Conservation (phyloP, 2,888 invertebrate genomes). For the Pristionchus maxplancki region DNA sequence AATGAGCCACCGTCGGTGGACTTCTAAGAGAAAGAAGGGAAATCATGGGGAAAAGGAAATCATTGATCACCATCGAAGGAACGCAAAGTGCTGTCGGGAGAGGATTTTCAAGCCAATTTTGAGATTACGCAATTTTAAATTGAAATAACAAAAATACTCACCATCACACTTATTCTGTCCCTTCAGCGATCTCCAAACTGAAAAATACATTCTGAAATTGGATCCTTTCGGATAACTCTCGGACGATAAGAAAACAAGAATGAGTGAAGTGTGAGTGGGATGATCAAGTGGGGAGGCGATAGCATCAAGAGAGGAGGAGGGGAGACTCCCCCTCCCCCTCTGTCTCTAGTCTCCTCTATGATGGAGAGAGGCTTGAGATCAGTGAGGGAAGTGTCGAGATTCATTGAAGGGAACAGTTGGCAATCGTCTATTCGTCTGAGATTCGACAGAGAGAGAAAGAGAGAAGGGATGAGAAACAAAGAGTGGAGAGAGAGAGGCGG, state of each 20-base stretch:
- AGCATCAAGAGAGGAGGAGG: not conserved
- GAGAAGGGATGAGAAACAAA: not conserved
- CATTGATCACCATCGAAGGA: not conserved
- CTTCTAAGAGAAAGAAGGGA: not conserved
- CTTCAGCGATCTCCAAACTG: not conserved
- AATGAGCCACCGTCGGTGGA: not conserved
- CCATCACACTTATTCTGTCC: not conserved
- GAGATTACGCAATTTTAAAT: not conserved
- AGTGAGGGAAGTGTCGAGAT: not conserved
- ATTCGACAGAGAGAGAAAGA: constrained; percentile 8
- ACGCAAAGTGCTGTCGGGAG: not conserved
- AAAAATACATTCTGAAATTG: not conserved
- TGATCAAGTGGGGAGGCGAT: not conserved
- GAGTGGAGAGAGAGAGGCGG: not conserved
- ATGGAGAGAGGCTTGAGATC: not conserved
- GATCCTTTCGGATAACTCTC: not conserved
- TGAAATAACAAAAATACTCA: not conserved
- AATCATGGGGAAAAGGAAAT: not conserved
- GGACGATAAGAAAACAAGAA: constrained; percentile 14
- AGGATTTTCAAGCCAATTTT: not conserved
- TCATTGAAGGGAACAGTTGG: constrained; percentile 14
- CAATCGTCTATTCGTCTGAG: constrained; percentile 4
- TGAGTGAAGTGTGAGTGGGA: constrained; percentile 16
- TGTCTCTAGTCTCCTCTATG: not conserved
- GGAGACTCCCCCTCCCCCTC: not conserved